These are phyloP conservation scores for Tetragonula clypearis DNA, from an alignment of 1,140 invertebrate species.

Conservation along the genomic window DNA sequence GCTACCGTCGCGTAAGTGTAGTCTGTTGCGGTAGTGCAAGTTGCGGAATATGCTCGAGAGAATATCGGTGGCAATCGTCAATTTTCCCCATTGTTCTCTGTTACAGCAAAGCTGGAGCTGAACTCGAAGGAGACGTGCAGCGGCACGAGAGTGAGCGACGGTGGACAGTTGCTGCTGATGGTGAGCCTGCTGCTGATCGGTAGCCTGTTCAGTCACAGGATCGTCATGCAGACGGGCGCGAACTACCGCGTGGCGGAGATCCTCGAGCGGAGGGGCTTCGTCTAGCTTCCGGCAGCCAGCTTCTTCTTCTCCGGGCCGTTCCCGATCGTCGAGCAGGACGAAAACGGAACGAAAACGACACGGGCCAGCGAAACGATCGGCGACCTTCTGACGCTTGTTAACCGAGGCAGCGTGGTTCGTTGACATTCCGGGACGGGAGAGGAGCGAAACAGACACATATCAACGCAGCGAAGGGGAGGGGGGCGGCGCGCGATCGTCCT, in stretches of 20 bases:
- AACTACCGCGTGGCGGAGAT: conserved; percentile 19
- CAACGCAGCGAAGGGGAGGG: conserved; percentile 7
- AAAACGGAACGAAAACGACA: conserved; percentile 14
- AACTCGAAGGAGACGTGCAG: conserved; percentile 77
- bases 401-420: neutral
- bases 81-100: conserved; percentile 50
- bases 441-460: conserved; percentile 32
- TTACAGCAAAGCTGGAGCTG: conserved; percentile 79
- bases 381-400: neutral
- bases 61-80: neutral
- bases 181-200: conserved; percentile 49
- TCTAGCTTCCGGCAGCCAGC: conserved; percentile 50
- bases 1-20: too few relatives aligned
- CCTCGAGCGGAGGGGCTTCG: conserved; percentile 53
- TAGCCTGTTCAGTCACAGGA: conserved; percentile 28
- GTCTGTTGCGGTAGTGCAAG: too few relatives aligned
- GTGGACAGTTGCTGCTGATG: conserved; percentile 27
- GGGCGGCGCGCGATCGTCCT: conserved; percentile 12
- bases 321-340: conserved; percentile 6
- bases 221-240: neutral
- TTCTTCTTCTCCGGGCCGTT: conserved; percentile 29
- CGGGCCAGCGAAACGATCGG: neutral
- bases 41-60: too few relatives aligned
- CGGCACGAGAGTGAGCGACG: conserved; percentile 60
- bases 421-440: neutral